Evolutionary conservation across 2,113 vertebrate genomes (phyloP).

Genomic region (Fulmarus glacialis): DNA sequence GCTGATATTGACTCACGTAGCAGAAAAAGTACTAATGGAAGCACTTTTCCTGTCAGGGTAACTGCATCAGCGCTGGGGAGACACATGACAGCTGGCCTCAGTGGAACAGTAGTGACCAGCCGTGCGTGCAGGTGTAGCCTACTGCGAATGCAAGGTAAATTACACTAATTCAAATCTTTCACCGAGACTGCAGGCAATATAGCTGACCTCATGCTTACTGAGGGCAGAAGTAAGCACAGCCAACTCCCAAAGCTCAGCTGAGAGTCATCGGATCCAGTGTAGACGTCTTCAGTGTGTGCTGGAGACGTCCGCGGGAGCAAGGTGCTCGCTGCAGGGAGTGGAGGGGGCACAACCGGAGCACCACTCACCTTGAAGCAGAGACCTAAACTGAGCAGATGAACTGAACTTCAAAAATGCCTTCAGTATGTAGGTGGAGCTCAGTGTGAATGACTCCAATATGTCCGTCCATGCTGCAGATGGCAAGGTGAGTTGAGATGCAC

Average conservation of each 20-base stretch:
- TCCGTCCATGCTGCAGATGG: background rate
- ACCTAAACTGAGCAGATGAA: background rate
- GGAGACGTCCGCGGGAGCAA: background rate
- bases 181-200: background rate
- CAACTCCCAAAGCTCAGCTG: background rate
- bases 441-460: background rate
- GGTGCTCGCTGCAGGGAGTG: background rate
- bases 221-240: background rate
- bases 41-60: background rate
- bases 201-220: background rate
- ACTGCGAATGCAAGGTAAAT: background rate
- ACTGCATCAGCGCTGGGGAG: background rate
- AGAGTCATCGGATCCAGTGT: background rate
- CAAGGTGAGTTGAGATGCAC: background rate
- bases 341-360: background rate
- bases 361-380: background rate
- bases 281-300: background rate
- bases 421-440: background rate
- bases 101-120: background rate
- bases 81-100: background rate
- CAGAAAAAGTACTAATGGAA: constrained; percentile 20
- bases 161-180: background rate
- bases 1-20: background rate
- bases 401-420: background rate
- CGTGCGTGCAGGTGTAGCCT: background rate